These are phyloP conservation scores for Calidris pygmaea DNA, from an alignment of 2,113 vertebrate species.

Conservation along the genomic window DNA sequence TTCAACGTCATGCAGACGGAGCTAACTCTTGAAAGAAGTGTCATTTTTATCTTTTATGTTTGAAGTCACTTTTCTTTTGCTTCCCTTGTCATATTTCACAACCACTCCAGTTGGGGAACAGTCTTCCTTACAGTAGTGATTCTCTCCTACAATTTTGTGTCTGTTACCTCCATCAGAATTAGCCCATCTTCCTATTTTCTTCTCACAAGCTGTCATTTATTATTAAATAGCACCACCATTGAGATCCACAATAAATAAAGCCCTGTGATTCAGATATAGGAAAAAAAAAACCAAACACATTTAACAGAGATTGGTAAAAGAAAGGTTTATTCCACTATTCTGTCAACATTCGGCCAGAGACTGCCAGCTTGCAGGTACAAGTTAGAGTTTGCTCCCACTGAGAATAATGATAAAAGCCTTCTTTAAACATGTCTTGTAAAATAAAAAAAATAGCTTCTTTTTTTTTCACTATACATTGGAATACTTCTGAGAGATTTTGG, in stretches of 20 bases:
- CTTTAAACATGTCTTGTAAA: background rate
- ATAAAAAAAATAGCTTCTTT: background rate
- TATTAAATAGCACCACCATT: background rate
- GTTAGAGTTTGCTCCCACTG: background rate
- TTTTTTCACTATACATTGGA: background rate
- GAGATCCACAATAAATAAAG: background rate
- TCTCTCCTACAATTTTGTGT: background rate
- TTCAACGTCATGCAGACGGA: background rate
- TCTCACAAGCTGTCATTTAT: background rate
- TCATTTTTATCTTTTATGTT: background rate
- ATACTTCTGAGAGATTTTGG: background rate
- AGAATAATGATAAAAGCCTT: background rate
- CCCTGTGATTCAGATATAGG: background rate
- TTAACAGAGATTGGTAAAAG: background rate
- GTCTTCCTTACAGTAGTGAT: background rate
- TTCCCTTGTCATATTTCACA: background rate
- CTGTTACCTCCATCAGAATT: background rate
- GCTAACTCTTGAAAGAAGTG: background rate
- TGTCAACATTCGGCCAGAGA: background rate
- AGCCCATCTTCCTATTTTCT: background rate
- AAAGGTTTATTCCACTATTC: background rate
- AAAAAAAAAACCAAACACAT: fast-evolving
- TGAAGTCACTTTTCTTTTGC: background rate
- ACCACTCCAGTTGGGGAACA: background rate
- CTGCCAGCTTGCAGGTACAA: background rate